Conservation (phyloP, 2,888 invertebrate species). For the Julus scandinavius region DNA sequence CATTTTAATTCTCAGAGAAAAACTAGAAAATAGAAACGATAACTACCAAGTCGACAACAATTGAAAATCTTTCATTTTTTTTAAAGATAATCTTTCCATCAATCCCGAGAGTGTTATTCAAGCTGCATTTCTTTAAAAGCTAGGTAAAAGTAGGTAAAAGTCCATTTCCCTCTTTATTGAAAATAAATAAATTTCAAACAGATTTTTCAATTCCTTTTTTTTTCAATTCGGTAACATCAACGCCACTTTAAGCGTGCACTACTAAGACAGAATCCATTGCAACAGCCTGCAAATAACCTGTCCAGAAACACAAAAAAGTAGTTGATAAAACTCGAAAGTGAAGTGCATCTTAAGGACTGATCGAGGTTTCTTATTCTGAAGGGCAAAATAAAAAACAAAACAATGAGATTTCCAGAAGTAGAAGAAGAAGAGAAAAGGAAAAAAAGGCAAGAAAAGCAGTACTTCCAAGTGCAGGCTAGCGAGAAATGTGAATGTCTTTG, state of each 20-base stretch:
- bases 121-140: background rate
- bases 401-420: background rate
- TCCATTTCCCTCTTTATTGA: background rate
- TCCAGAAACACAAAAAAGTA: background rate
- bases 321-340: slow-evolving; percentile 31
- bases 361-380: slow-evolving; percentile 26
- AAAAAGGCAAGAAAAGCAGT: background rate
- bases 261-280: background rate
- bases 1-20: no score
- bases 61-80: no score
- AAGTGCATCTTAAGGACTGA: slow-evolving; percentile 26
- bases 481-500: slow-evolving; percentile 24
- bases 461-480: background rate
- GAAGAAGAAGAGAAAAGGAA: background rate
- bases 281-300: background rate
- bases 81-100: no score
- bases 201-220: background rate
- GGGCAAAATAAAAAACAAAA: background rate
- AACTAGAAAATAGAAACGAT: no score
- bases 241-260: background rate
- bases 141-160: background rate
- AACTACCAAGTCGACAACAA: no score
- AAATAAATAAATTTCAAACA: background rate
- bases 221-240: background rate
- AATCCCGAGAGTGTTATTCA: background rate